Evolutionary conservation across 2,888 invertebrate genomes (phyloP).

Genomic region (Leucania comma): DNA sequence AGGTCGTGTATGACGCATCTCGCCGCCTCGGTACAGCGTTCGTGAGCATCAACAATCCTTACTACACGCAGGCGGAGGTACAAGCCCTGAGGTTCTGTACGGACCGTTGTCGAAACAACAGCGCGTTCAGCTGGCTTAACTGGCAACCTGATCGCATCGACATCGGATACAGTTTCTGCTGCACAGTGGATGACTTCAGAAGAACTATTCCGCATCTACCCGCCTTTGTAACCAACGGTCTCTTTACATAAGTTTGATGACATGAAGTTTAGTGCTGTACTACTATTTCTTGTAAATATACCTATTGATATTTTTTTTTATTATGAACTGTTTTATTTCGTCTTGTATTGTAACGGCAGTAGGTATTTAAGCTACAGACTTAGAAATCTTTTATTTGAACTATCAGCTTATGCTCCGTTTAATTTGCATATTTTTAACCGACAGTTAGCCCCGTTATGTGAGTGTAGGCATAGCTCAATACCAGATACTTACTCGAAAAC

Average conservation of each 20-base stretch:
- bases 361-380: too few species aligned
- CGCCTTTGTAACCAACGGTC: constrained; percentile 79
- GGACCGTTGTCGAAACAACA: constrained; percentile 89
- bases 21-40: constrained; percentile 90
- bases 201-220: constrained; percentile 89
- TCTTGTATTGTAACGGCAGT: too few species aligned
- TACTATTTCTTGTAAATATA: constrained; percentile 31
- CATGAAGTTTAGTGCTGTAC: not conserved
- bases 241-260: constrained; percentile 38
- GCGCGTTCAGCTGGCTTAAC: constrained; percentile 91
- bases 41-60: constrained; percentile 92
- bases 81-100: constrained; percentile 87
- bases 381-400: not conserved
- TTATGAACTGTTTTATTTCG: not conserved
- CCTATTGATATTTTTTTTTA: not conserved
- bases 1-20: constrained; percentile 90
- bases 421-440: not conserved
- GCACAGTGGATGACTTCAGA: constrained; percentile 90
- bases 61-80: constrained; percentile 83
- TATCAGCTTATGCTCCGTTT: not conserved
- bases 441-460: not conserved
- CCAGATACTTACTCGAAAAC: too few species aligned
- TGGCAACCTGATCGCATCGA: constrained; percentile 89
- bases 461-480: not conserved
- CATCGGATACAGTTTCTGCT: constrained; percentile 92